phyloP scores from a whole-genome alignment of 2,113 vertebrate species.

The Rhadina sibilatrix region DNA sequence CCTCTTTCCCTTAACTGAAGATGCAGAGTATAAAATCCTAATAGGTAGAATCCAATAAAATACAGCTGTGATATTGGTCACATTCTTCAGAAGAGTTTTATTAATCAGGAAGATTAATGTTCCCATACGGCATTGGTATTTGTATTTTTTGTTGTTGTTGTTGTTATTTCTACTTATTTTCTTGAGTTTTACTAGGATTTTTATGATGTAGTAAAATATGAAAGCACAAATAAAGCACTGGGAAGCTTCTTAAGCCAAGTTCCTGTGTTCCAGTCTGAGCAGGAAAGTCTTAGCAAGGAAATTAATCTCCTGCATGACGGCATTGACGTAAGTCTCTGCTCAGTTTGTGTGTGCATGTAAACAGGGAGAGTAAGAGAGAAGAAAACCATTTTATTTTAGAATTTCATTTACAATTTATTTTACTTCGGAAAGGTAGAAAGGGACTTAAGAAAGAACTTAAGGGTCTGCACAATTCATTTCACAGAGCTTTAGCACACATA shows the following conservation, averaged over 20 bases:
- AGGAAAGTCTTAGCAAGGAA: constrained; percentile 9
- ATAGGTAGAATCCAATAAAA: background rate
- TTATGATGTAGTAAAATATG: background rate
- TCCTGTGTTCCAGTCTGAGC: background rate
- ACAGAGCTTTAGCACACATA: background rate
- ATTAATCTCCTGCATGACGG: background rate
- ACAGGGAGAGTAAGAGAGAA: constrained; percentile 9
- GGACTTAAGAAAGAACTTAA: background rate
- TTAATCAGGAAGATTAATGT: background rate
- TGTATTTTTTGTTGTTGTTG: background rate
- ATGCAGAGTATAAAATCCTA: background rate
- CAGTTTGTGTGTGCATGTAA: constrained; percentile 8
- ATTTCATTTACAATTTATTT: background rate
- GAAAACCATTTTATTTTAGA: background rate
- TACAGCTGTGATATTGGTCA: background rate
- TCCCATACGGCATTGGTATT: background rate
- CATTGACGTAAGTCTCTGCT: constrained; percentile 17
- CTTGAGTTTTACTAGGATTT: background rate
- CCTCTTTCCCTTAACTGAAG: background rate
- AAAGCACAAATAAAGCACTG: background rate
- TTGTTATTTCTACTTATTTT: background rate
- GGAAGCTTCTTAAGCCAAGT: constrained; percentile 12
- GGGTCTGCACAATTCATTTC: background rate
- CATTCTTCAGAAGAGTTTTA: background rate
- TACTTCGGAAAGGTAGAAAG: background rate